Evolutionary conservation across 2,888 invertebrate species (phyloP).

Genomic region (Nephrotoma appendiculata): DNA sequence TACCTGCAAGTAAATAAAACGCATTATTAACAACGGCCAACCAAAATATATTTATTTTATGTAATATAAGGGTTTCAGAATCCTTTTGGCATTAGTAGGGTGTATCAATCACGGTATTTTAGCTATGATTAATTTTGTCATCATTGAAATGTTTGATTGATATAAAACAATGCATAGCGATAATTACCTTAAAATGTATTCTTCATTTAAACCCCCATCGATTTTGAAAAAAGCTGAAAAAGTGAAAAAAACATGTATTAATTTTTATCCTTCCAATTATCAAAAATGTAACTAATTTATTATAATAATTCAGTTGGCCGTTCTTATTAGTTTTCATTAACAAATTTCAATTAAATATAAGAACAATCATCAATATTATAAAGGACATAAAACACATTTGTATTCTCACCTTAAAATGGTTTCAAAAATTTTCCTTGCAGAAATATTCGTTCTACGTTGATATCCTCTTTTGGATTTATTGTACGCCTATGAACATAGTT

Average conservation of each 20-base stretch:
- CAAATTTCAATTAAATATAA: slow-evolving; percentile 5
- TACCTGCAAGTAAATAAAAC: neutral
- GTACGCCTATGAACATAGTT: slow-evolving; percentile 78
- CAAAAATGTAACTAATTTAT: neutral
- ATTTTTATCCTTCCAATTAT: neutral
- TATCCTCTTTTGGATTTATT: slow-evolving; percentile 79
- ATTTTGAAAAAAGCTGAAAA: neutral
- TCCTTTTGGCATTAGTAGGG: slow-evolving; percentile 8
- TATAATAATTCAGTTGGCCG: slow-evolving; percentile 9
- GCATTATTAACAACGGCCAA: neutral
- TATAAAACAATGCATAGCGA: neutral
- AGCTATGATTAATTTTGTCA: neutral
- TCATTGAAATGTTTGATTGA: slow-evolving; percentile 2
- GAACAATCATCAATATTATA: slow-evolving; percentile 10
- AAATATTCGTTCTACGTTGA: slow-evolving; percentile 85
- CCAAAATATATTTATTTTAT: neutral
- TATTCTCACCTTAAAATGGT: slow-evolving; percentile 15
- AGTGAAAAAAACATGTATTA: neutral
- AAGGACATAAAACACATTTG: slow-evolving; percentile 1
- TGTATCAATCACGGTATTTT: slow-evolving; percentile 4
- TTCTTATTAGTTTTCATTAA: slow-evolving; percentile 10
- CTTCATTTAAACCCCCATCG: neutral
- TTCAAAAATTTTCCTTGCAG: slow-evolving; percentile 77
- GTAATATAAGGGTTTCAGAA: neutral
- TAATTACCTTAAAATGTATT: neutral